Conservation (phyloP, 2,797 vertebrate species). For the Acanthurus lineatus region DNA sequence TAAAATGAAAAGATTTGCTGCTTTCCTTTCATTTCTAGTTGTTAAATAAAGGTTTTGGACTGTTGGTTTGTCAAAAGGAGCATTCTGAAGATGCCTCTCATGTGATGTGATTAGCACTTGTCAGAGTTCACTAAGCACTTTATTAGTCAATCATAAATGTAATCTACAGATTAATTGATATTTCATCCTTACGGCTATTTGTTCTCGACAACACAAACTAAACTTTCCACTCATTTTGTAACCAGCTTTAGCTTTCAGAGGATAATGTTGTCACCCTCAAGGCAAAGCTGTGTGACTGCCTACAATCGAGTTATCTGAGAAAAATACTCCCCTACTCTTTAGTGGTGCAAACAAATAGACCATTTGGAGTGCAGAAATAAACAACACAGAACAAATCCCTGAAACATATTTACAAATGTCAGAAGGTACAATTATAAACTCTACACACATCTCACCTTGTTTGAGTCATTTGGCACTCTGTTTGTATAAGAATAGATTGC, state of each 20-base stretch:
- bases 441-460: neutral
- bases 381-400: neutral
- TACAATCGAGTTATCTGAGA: slow-evolving; percentile 45
- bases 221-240: slow-evolving; percentile 33
- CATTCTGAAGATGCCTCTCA: no score
- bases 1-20: no score
- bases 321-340: slow-evolving; percentile 19
- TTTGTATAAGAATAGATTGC: slow-evolving; percentile 7
- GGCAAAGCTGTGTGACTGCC: slow-evolving; percentile 39
- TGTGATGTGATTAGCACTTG: no score
- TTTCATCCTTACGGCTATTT: slow-evolving; percentile 26
- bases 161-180: no score
- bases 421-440: slow-evolving; percentile 5
- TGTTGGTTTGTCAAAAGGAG: no score
- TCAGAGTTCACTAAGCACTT: no score
- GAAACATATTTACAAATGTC: slow-evolving; percentile 1
- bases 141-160: no score
- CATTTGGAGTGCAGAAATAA: neutral
- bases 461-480: neutral
- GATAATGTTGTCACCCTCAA: slow-evolving; percentile 60
- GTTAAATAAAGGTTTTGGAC: no score
- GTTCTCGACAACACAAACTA: slow-evolving; percentile 37
- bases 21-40: no score
- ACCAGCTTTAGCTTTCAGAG: slow-evolving; percentile 46
- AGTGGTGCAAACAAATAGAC: slow-evolving; percentile 37